Percentiles rank a stretch among this genome's conserved stretches.
Evolutionary conservation across 2,113 vertebrate species (phyloP).

Genomic region (Sander vitreus): DNA sequence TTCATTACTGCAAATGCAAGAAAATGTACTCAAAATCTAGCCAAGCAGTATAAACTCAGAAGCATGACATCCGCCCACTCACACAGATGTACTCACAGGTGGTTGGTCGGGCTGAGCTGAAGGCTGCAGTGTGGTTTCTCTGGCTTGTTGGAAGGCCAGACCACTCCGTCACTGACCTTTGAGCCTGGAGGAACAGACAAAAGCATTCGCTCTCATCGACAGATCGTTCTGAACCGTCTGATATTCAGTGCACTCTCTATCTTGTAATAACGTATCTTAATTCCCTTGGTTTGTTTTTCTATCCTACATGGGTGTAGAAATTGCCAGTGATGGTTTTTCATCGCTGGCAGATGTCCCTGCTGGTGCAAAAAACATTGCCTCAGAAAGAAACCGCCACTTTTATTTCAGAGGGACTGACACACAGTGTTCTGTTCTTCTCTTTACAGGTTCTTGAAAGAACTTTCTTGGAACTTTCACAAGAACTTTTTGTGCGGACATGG

Average conservation of each 20-base stretch:
- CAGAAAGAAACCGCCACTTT: not conserved
- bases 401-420: not conserved
- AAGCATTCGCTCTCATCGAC: not conserved
- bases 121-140: constrained; percentile 5
- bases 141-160: constrained; percentile 11
- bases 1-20: not conserved
- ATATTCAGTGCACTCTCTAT: not conserved
- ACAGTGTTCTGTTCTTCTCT: not conserved
- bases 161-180: constrained; percentile 7
- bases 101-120: constrained; percentile 43
- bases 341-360: not conserved
- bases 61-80: not conserved
- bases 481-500: too few species aligned
- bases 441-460: not conserved
- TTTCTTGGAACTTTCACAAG: not conserved
- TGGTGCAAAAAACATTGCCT: not conserved
- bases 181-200: constrained; percentile 14
- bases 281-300: not conserved
- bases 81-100: constrained; percentile 60
- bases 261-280: too few species aligned
- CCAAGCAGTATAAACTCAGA: too few species aligned
- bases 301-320: not conserved
- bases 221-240: not conserved
- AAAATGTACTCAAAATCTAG: not conserved
- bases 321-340: not conserved